phyloP scores from a whole-genome alignment of 2,888 invertebrate species.

The Drosophila nr. medialis region DNA sequence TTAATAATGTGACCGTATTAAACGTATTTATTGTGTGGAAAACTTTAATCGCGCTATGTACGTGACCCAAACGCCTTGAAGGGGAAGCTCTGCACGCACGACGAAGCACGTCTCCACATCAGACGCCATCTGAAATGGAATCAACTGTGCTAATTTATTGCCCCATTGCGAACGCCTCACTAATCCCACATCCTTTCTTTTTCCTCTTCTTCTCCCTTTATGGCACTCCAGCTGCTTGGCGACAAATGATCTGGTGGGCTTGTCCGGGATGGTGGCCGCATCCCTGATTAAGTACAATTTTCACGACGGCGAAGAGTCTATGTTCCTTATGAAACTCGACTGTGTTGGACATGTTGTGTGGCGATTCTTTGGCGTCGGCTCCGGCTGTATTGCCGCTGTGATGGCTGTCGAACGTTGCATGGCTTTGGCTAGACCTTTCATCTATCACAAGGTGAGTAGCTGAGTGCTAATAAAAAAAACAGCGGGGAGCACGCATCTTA shows the following conservation, averaged over 20 bases:
- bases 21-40: conserved; percentile 43
- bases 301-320: conserved; percentile 78
- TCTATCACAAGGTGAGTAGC: conserved; percentile 91
- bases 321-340: conserved; percentile 78
- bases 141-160: conserved; percentile 50
- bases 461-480: not conserved
- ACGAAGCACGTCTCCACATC: conserved; percentile 19
- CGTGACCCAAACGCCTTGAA: conserved; percentile 21
- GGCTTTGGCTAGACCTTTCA: conserved; percentile 93
- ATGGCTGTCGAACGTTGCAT: conserved; percentile 95
- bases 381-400: conserved; percentile 94
- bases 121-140: not conserved
- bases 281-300: conserved; percentile 86
- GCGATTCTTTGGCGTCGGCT: conserved; percentile 93
- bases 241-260: conserved; percentile 91
- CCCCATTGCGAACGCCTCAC: conserved; percentile 16
- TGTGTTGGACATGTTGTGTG: conserved; percentile 88
- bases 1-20: conserved; percentile 44
- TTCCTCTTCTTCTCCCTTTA: conserved; percentile 75
- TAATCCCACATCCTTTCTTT: conserved; percentile 41
- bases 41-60: conserved; percentile 62
- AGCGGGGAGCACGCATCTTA: not conserved
- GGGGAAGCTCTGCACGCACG: not conserved
- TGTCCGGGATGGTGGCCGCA: conserved; percentile 91
- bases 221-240: conserved; percentile 88